A percentile compares a stretch with the other conserved stretches of the same genome.
These are phyloP conservation scores for Ochlodes sylvanus DNA, from an alignment of 2,888 invertebrate genomes.

Conservation along the genomic window DNA sequence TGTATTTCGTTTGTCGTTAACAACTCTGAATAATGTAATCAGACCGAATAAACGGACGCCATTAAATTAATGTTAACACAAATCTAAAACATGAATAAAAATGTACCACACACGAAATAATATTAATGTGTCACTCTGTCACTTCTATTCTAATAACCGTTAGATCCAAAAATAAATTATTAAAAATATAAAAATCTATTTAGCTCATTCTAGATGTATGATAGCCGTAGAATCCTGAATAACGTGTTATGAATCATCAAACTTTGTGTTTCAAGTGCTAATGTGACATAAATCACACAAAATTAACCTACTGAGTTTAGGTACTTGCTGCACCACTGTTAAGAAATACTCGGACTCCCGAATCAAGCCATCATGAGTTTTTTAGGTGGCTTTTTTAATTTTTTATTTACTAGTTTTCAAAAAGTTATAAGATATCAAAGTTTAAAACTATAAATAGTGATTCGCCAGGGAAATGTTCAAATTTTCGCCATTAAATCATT, in stretches of 20 bases:
- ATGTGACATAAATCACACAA: conserved; percentile 64
- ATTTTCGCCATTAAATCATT: too few species aligned
- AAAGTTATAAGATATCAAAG: too few species aligned
- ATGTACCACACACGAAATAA: conserved; percentile 16
- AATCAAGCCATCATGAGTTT: too few species aligned
- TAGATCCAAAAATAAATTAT: conserved; percentile 20
- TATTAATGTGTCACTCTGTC: conserved; percentile 25
- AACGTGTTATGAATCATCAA: conserved; percentile 51
- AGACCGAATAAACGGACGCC: background rate
- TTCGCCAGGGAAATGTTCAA: too few species aligned
- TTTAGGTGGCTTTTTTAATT: too few species aligned
- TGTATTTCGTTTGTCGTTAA: background rate
- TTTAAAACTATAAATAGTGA: too few species aligned
- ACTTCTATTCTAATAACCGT: conserved; percentile 17
- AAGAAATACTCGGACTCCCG: background rate
- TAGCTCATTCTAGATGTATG: conserved; percentile 17
- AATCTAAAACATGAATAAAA: conserved; percentile 18
- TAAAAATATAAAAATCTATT: conserved; percentile 25
- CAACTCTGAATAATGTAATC: background rate
- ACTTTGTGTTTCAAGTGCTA: conserved; percentile 52
- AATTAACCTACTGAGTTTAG: conserved; percentile 55
- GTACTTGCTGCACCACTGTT: conserved; percentile 9
- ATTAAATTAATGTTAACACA: conserved; percentile 20
- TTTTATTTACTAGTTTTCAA: too few species aligned
- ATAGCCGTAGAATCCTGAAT: conserved; percentile 46